Conservation (phyloP, 2,797 vertebrate genomes). For the Clarias pachynema region DNA sequence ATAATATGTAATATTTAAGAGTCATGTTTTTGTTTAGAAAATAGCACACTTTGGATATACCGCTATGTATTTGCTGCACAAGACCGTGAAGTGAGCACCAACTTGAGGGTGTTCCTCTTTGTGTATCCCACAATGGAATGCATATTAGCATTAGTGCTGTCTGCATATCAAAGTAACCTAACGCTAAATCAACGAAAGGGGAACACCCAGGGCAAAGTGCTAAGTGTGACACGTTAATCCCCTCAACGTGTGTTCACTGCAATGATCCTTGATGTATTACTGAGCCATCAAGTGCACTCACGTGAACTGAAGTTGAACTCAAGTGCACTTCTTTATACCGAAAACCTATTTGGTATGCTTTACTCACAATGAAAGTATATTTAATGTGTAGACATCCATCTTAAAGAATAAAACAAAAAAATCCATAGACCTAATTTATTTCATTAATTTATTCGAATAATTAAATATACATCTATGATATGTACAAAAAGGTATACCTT, state of each 20-base stretch:
- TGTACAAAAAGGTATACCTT: slow-evolving; percentile 43
- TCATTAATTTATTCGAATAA: slow-evolving; percentile 58
- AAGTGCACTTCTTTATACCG: background rate
- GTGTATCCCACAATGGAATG: slow-evolving; percentile 7
- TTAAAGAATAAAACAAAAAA: slow-evolving; percentile 26
- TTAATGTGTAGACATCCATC: background rate
- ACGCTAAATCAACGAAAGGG: slow-evolving; percentile 59
- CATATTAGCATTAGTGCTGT: slow-evolving; percentile 31
- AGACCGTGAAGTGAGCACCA: background rate
- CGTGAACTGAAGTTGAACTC: background rate
- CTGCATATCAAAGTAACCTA: slow-evolving; percentile 69
- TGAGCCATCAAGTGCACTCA: background rate
- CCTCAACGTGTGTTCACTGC: slow-evolving; percentile 61
- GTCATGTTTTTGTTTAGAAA: background rate
- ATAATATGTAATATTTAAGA: background rate
- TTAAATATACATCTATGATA: slow-evolving; percentile 56
- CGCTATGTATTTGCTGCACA: background rate
- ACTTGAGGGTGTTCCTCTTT: background rate
- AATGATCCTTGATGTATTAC: slow-evolving; percentile 23
- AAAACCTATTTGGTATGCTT: background rate
- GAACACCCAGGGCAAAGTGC: slow-evolving; percentile 63
- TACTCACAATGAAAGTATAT: background rate
- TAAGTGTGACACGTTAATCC: slow-evolving; percentile 70
- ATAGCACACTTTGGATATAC: background rate
- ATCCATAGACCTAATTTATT: background rate